phyloP scores from a whole-genome alignment of 2,888 invertebrate species.

The Neoitamus cyanurus region DNA sequence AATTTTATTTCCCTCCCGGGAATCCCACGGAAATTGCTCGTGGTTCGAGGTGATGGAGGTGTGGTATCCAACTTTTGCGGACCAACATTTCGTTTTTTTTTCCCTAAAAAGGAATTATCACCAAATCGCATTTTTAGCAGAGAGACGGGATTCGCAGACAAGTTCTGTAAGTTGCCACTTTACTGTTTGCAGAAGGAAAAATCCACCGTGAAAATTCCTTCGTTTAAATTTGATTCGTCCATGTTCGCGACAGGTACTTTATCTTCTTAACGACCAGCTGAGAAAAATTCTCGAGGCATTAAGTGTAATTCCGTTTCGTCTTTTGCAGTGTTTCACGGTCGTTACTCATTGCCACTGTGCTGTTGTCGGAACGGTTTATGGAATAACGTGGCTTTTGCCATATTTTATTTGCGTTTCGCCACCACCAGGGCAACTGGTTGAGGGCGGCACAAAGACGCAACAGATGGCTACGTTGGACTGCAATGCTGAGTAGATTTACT shows the following conservation, averaged over 20 bases:
- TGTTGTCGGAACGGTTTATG: neutral
- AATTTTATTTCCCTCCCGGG: constrained; percentile 6
- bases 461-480: too few relatives aligned
- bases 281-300: neutral
- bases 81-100: neutral
- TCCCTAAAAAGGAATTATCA: neutral
- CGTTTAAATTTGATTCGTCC: neutral
- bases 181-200: neutral
- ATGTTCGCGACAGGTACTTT: neutral
- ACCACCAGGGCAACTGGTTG: too few relatives aligned
- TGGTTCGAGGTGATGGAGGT: neutral
- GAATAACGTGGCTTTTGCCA: too few relatives aligned
- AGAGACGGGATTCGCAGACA: too few relatives aligned
- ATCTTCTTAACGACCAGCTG: neutral
- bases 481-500: too few relatives aligned
- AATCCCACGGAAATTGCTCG: neutral
- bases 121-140: neutral
- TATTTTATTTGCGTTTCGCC: too few relatives aligned
- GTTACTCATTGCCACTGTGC: neutral
- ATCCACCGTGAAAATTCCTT: neutral
- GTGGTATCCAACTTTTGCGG: neutral
- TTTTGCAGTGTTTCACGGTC: neutral
- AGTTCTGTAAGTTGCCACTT: too few relatives aligned
- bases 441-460: too few relatives aligned
- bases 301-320: neutral